Evolutionary conservation across 2,888 invertebrate genomes (phyloP).

Genomic region (Cantharis lateralis): DNA sequence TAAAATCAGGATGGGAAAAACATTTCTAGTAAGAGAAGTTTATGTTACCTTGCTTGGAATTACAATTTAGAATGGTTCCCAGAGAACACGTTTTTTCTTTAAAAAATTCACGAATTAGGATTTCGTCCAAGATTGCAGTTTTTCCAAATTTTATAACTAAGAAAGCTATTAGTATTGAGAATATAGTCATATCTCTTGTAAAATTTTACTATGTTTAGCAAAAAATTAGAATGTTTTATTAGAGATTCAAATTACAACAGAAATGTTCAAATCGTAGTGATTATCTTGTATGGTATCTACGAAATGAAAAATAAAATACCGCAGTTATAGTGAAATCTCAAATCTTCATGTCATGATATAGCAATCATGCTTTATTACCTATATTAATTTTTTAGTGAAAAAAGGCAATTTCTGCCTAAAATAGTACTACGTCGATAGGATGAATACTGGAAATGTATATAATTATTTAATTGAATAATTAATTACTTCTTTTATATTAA

Average conservation of each 20-base stretch:
- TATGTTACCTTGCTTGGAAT: neutral
- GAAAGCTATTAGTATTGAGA: neutral
- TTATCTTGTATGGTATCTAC: neutral
- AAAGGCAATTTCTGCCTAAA: neutral
- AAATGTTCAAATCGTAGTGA: neutral
- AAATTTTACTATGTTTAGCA: neutral
- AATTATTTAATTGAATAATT: too few relatives aligned
- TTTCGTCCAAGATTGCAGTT: neutral
- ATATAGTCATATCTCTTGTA: neutral
- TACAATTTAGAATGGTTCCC: slow-evolving; percentile 10
- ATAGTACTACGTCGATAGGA: neutral
- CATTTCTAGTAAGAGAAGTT: neutral
- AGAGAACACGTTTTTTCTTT: neutral
- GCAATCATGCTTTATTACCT: neutral
- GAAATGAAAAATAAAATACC: neutral
- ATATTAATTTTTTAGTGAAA: neutral
- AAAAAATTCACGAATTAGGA: neutral
- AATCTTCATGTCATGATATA: neutral
- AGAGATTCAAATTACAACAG: neutral
- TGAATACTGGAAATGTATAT: too few relatives aligned
- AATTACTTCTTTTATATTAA: too few relatives aligned
- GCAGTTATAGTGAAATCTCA: neutral
- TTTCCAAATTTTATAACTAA: neutral
- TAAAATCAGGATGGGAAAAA: neutral
- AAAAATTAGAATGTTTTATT: too few relatives aligned